Evolutionary conservation across 2,113 vertebrate species (phyloP).

Genomic region (Phasianus colchicus): DNA sequence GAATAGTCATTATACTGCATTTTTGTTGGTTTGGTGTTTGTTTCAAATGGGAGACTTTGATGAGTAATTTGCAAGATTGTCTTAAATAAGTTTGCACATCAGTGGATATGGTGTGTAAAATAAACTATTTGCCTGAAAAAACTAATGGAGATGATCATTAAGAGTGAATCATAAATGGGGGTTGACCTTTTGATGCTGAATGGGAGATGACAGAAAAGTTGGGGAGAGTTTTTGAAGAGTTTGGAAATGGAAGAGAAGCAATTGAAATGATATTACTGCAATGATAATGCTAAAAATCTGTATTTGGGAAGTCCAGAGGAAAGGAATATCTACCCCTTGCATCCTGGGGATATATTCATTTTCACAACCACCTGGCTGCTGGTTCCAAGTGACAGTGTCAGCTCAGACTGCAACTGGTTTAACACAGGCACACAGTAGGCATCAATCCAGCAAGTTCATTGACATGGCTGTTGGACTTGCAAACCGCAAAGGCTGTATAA

Average conservation of each 20-base stretch:
- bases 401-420: background rate
- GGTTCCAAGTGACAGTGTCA: background rate
- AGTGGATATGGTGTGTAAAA: background rate
- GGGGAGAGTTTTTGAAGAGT: background rate
- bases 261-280: background rate
- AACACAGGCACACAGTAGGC: background rate
- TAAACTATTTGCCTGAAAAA: background rate
- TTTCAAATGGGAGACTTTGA: background rate
- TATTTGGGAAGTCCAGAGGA: background rate
- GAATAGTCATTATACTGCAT: background rate
- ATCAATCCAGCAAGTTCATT: fast-evolving
- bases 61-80: background rate
- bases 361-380: background rate
- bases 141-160: background rate
- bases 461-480: background rate
- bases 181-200: background rate
- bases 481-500: background rate
- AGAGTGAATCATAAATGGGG: background rate
- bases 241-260: background rate
- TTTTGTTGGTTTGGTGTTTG: background rate
- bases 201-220: background rate
- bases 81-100: background rate
- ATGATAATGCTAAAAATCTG: background rate
- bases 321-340: fast-evolving
- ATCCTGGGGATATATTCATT: background rate